Percentiles rank a stretch among this genome's conserved stretches.
Evolutionary conservation across 2,113 vertebrate species (phyloP).

Genomic region (Trachemys scripta): DNA sequence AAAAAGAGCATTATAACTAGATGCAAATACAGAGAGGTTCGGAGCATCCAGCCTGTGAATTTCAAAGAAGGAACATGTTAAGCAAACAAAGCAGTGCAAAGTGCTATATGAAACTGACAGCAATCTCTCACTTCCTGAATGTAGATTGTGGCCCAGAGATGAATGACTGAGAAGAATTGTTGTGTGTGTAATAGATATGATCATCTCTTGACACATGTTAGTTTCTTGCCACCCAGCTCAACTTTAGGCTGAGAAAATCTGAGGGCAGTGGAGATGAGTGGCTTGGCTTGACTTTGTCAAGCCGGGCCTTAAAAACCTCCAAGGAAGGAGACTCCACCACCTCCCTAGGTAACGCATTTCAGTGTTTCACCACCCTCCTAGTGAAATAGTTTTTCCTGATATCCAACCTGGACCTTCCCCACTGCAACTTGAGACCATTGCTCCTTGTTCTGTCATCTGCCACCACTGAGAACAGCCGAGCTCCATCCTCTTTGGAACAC

Average conservation of each 20-base stretch:
- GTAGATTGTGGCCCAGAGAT: neutral
- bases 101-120: accelerated
- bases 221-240: neutral
- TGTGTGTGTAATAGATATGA: neutral
- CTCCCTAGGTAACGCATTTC: too few relatives aligned
- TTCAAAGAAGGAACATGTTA: neutral
- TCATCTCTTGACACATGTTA: neutral
- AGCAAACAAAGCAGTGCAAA: neutral
- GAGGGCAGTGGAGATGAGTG: neutral
- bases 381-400: too few relatives aligned
- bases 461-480: too few relatives aligned
- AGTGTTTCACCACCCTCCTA: too few relatives aligned
- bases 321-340: too few relatives aligned
- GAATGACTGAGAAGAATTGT: neutral
- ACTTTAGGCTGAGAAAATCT: neutral
- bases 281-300: too few relatives aligned
- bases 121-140: neutral
- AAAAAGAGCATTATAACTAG: neutral
- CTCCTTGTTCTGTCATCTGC: too few relatives aligned
- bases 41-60: accelerated
- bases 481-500: too few relatives aligned
- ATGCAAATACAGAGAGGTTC: neutral
- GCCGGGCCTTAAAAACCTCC: too few relatives aligned
- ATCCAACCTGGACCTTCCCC: too few relatives aligned
- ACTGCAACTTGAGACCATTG: too few relatives aligned